phyloP scores from a whole-genome alignment of 1,140 invertebrate species.

The Drosophila obscura region DNA sequence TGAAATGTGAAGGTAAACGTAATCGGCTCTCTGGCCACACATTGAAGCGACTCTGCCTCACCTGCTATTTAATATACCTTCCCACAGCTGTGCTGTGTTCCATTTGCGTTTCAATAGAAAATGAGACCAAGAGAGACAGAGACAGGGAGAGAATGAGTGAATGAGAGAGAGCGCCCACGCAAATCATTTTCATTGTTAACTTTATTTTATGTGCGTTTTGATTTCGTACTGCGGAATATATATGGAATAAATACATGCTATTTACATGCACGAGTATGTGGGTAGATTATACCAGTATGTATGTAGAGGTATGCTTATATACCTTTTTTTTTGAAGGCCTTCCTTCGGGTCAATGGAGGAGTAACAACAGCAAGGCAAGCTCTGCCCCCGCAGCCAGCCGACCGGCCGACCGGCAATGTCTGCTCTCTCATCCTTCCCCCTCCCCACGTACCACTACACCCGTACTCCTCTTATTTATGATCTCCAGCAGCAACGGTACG shows the following conservation, averaged over 20 bases:
- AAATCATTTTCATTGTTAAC: conserved; percentile 46
- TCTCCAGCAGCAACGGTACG: conserved; percentile 11
- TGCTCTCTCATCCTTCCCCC: background rate
- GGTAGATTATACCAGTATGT: conserved; percentile 9
- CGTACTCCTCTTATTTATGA: background rate
- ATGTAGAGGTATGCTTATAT: conserved; percentile 23
- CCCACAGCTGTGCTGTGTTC: too few species aligned
- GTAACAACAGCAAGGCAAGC: too few species aligned
- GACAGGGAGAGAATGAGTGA: conserved; percentile 1
- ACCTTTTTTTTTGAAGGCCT: conserved; percentile 8
- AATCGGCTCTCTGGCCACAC: too few species aligned
- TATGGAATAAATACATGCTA: conserved; percentile 15
- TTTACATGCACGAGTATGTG: background rate
- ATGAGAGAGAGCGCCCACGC: conserved; percentile 40
- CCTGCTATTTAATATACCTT: too few species aligned
- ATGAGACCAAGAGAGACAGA: background rate
- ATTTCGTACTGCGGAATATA: conserved; percentile 31
- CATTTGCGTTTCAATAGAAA: too few species aligned
- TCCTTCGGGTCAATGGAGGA: too few species aligned
- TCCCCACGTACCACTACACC: too few species aligned
- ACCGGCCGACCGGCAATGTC: conserved; percentile 34
- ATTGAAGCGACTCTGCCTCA: too few species aligned
- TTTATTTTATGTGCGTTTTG: conserved; percentile 53
- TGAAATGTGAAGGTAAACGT: too few species aligned
- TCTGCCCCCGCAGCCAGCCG: background rate